phyloP scores from a whole-genome alignment of 2,888 invertebrate species.

The Ormyrus labotus region DNA sequence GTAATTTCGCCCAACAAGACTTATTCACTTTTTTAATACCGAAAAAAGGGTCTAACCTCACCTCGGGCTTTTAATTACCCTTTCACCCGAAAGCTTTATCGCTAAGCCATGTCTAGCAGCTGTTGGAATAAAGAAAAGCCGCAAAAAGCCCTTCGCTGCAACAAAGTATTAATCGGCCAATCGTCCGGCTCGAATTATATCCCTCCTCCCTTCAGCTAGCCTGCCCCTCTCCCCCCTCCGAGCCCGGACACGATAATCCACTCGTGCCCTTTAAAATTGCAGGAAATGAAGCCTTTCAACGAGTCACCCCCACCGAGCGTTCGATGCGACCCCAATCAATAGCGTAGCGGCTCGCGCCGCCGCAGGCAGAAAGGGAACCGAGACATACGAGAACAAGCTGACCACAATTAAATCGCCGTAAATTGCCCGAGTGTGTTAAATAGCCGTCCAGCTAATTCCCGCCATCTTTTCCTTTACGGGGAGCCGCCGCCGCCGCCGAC shows the following conservation, averaged over 20 bases:
- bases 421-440: constrained; percentile 45
- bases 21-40: too few relatives aligned
- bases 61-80: too few relatives aligned
- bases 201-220: not conserved
- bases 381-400: constrained; percentile 24
- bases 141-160: not conserved
- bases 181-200: constrained; percentile 21
- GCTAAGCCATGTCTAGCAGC: too few relatives aligned
- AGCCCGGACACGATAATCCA: constrained; percentile 52
- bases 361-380: constrained; percentile 21
- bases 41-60: too few relatives aligned
- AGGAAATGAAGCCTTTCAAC: constrained; percentile 57
- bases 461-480: constrained; percentile 42
- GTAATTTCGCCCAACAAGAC: too few relatives aligned
- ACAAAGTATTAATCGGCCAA: constrained; percentile 37
- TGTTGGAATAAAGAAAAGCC: not conserved
- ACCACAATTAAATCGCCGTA: constrained; percentile 54
- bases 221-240: not conserved
- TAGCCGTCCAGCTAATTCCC: constrained; percentile 25
- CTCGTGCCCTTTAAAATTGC: constrained; percentile 56
- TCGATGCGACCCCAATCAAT: constrained; percentile 26
- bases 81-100: too few relatives aligned
- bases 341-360: not conserved
- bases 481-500: too few relatives aligned
- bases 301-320: constrained; percentile 24